phyloP scores from a whole-genome alignment of 2,888 invertebrate genomes.

The Conchocele bisecta region DNA sequence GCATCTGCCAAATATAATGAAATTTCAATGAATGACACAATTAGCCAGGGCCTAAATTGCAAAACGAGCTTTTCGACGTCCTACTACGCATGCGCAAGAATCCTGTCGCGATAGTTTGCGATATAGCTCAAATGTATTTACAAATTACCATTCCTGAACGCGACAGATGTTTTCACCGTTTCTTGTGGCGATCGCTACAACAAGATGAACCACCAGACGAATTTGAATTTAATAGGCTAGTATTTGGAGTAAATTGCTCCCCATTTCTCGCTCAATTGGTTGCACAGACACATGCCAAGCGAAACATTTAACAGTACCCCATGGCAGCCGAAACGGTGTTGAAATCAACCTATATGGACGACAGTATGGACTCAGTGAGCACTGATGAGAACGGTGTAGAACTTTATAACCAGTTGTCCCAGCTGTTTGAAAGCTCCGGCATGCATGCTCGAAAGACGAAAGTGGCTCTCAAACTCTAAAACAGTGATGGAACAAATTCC shows the following conservation, averaged over 20 bases:
- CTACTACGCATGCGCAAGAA: conserved; percentile 36
- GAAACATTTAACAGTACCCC: conserved; percentile 7
- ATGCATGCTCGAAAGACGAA: conserved; percentile 16
- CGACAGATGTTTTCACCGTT: conserved; percentile 16
- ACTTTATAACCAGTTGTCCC: conserved; percentile 21
- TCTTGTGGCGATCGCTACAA: background rate
- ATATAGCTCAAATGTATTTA: conserved; percentile 41
- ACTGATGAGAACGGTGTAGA: conserved; percentile 22
- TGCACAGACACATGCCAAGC: conserved; percentile 20
- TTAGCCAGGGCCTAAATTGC: conserved; percentile 50
- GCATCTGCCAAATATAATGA: conserved; percentile 36
- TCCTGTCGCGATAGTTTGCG: conserved; percentile 31
- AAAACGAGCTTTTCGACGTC: conserved; percentile 48
- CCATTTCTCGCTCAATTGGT: conserved; percentile 24
- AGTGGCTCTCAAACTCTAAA: conserved; percentile 25
- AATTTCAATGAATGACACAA: conserved; percentile 37
- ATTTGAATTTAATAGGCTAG: conserved; percentile 35
- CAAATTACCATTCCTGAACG: background rate
- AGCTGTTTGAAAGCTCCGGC: conserved; percentile 17
- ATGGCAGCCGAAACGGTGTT: conserved; percentile 29
- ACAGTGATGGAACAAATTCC: too few species aligned
- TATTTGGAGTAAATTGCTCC: conserved; percentile 26
- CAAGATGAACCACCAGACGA: background rate
- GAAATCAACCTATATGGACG: conserved; percentile 44
- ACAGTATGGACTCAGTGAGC: conserved; percentile 36